phyloP scores from a whole-genome alignment of 2,888 invertebrate genomes.

The Nemotelus nigrinus region DNA sequence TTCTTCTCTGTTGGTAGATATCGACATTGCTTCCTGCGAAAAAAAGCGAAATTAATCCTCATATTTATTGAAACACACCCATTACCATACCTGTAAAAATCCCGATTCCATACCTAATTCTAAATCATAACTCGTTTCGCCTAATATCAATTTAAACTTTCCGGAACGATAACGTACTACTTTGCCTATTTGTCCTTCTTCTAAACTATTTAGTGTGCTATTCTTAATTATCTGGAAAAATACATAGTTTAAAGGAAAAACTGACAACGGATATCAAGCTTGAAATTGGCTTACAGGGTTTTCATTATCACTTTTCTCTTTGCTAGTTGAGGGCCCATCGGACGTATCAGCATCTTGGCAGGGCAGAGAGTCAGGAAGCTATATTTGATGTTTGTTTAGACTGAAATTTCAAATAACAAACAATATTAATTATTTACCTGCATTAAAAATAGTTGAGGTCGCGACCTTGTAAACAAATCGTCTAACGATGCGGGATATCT shows the following conservation, averaged over 20 bases:
- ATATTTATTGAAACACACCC: neutral
- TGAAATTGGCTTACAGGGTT: constrained; percentile 22
- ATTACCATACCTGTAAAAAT: constrained; percentile 65
- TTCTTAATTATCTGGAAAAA: constrained; percentile 21
- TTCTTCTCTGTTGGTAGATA: constrained; percentile 66
- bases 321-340: constrained; percentile 20
- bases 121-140: constrained; percentile 70
- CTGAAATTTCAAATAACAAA: constrained; percentile 12
- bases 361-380: constrained; percentile 61
- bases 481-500: constrained; percentile 59
- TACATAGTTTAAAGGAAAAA: neutral
- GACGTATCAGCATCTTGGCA: constrained; percentile 54
- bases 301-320: constrained; percentile 32
- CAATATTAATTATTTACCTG: constrained; percentile 54
- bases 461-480: constrained; percentile 56
- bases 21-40: constrained; percentile 67
- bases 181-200: constrained; percentile 71
- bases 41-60: neutral
- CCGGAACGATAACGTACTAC: constrained; percentile 70
- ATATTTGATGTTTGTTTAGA: neutral
- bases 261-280: neutral
- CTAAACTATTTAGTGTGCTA: constrained; percentile 60
- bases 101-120: constrained; percentile 69
- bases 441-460: constrained; percentile 61
- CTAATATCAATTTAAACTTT: constrained; percentile 68